Evolutionary conservation across 2,113 vertebrate species (phyloP).

Genomic region (Hippoglossus stenolepis): DNA sequence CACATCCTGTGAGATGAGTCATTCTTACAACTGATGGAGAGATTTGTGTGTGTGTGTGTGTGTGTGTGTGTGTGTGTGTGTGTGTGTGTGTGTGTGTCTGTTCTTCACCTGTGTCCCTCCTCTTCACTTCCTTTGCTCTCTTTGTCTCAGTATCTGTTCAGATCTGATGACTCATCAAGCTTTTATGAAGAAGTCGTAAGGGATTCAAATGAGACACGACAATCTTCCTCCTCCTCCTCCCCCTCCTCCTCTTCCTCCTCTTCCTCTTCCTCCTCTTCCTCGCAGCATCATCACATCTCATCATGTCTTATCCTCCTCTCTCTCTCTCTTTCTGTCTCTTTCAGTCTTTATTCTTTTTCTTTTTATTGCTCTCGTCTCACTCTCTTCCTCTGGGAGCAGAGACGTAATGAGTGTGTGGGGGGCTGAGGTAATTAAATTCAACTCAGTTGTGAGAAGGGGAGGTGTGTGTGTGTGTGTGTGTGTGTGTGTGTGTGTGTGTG

Average conservation of each 20-base stretch:
- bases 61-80: too few species aligned
- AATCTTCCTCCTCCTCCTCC: constrained; percentile 9
- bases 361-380: constrained; percentile 16
- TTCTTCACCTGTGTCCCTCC: too few species aligned
- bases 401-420: constrained; percentile 31
- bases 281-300: neutral
- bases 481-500: too few species aligned
- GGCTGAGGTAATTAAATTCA: constrained; percentile 51
- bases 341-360: constrained; percentile 8
- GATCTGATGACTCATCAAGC: constrained; percentile 50
- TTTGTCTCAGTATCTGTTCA: constrained; percentile 1
- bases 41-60: too few species aligned
- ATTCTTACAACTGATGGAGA: too few species aligned
- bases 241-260: too few species aligned
- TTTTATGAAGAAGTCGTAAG: constrained; percentile 26
- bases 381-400: constrained; percentile 44
- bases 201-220: constrained; percentile 35
- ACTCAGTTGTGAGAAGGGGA: constrained; percentile 33
- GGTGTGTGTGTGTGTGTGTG: neutral
- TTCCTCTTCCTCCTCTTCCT: too few species aligned
- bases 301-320: neutral
- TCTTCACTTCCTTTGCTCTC: too few species aligned
- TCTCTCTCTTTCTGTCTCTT: neutral
- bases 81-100: too few species aligned
- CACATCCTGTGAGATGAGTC: too few species aligned